Evolutionary conservation across 2,797 vertebrate genomes (phyloP).

Genomic region (Oreochromis mossambicus): DNA sequence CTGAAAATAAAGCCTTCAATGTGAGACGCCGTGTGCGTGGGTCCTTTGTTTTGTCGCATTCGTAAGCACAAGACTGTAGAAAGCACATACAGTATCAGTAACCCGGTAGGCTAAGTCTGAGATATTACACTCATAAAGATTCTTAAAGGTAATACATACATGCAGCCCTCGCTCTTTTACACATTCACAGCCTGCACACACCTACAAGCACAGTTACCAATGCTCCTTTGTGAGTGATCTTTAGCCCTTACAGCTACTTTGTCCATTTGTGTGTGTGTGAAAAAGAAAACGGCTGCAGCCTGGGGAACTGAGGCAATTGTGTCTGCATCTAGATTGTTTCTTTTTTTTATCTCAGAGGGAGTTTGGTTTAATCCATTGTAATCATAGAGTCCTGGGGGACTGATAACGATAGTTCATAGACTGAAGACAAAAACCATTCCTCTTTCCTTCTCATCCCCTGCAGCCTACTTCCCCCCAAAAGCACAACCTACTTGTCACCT

Average conservation of each 20-base stretch:
- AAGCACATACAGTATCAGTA: not conserved
- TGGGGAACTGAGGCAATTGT: constrained; percentile 27
- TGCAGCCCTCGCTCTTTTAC: not conserved
- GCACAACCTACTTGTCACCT: not conserved
- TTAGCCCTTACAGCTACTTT: not conserved
- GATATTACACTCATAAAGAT: not conserved
- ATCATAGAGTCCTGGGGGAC: constrained; percentile 22
- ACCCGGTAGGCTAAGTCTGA: not conserved
- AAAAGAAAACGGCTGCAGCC: not conserved
- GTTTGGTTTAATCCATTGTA: constrained; percentile 39
- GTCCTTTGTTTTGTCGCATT: not conserved
- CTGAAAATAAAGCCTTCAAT: not conserved
- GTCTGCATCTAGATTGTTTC: not conserved
- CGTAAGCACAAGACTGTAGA: not conserved
- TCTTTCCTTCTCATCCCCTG: not conserved
- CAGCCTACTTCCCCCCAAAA: not conserved
- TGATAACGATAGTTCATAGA: constrained; percentile 31
- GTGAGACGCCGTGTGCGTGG: not conserved
- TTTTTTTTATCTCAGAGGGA: not conserved
- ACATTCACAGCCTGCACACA: not conserved
- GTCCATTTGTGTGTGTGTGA: not conserved
- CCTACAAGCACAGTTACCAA: not conserved
- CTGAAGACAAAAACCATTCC: not conserved
- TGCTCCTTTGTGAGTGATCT: not conserved
- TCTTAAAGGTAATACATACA: not conserved